Conservation (phyloP, 2,888 invertebrate genomes). For the Dysmachus trigonus region DNA sequence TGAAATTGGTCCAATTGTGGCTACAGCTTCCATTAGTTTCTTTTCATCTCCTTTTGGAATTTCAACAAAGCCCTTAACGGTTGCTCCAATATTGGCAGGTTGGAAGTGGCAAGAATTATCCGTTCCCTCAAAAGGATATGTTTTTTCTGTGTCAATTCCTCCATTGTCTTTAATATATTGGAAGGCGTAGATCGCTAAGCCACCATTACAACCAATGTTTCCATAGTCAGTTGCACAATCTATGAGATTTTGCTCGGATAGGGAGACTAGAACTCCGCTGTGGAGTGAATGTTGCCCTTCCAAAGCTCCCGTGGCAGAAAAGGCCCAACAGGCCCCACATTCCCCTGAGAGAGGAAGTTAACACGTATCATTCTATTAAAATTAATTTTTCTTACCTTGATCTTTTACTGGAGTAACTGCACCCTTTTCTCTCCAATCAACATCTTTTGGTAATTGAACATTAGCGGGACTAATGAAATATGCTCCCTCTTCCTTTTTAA, state of each 20-base stretch:
- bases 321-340: slow-evolving; percentile 94
- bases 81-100: slow-evolving; percentile 75
- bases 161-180: slow-evolving; percentile 82
- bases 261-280: slow-evolving; percentile 77
- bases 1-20: slow-evolving; percentile 84
- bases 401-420: slow-evolving; percentile 90
- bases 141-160: slow-evolving; percentile 88
- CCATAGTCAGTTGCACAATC: slow-evolving; percentile 87
- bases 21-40: slow-evolving; percentile 79
- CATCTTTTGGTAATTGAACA: slow-evolving; percentile 73
- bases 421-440: slow-evolving; percentile 87
- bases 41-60: slow-evolving; percentile 76
- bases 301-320: slow-evolving; percentile 90
- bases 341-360: slow-evolving; percentile 61
- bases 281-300: slow-evolving; percentile 90
- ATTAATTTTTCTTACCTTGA: slow-evolving; percentile 75
- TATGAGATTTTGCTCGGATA: slow-evolving; percentile 93
- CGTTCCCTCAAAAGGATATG: slow-evolving; percentile 86
- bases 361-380: neutral
- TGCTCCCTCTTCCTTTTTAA: slow-evolving; percentile 53
- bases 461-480: slow-evolving; percentile 66
- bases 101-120: slow-evolving; percentile 77
- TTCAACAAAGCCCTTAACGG: slow-evolving; percentile 82
- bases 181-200: slow-evolving; percentile 82
- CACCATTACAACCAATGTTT: slow-evolving; percentile 89